Conservation (phyloP, 2,113 vertebrate species). For the Chloropsis cyanopogon region DNA sequence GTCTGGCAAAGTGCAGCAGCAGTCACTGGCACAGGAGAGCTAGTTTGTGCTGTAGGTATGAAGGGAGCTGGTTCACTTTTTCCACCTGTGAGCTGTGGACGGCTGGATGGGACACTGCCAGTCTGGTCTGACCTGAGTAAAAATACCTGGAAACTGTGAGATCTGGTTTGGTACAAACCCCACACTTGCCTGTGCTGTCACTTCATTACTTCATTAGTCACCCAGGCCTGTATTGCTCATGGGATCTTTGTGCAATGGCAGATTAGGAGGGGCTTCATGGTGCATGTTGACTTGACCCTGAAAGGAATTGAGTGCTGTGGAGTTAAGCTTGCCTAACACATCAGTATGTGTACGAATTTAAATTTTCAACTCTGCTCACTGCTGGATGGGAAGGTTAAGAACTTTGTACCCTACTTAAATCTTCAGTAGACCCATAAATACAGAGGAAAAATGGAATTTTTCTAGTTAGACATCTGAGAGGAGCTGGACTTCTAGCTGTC, state of each 20-base stretch:
- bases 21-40: background rate
- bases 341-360: background rate
- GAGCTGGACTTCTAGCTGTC: background rate
- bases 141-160: background rate
- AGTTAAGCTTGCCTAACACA: background rate
- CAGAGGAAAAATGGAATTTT: background rate
- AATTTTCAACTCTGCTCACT: background rate
- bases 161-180: background rate
- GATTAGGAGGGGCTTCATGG: background rate
- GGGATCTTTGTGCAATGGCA: background rate
- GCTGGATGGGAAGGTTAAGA: background rate
- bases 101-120: background rate
- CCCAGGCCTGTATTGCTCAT: background rate
- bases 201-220: background rate
- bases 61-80: background rate
- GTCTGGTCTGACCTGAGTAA: background rate
- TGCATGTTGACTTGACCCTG: background rate
- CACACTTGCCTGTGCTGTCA: accelerated
- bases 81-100: background rate
- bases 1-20: background rate
- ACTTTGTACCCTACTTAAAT: background rate
- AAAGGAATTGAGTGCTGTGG: background rate
- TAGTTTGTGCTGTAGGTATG: background rate
- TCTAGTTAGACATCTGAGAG: background rate
- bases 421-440: background rate